phyloP scores from a whole-genome alignment of 2,888 invertebrate species.

The Archips crataeganus region DNA sequence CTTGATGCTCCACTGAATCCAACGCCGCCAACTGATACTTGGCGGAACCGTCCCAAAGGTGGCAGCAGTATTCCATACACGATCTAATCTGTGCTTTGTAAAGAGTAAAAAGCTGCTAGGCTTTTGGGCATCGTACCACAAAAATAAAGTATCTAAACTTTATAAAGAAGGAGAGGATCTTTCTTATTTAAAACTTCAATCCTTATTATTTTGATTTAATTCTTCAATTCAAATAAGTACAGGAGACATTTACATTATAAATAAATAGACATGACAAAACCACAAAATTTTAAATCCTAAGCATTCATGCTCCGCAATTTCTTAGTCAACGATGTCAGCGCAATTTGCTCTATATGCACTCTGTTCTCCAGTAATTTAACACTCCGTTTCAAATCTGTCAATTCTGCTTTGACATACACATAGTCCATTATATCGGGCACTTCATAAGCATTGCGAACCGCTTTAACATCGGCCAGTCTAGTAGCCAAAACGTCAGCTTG shows the following conservation, averaged over 20 bases:
- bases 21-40: too few relatives aligned
- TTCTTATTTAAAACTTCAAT: too few relatives aligned
- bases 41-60: too few relatives aligned
- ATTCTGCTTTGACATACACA: constrained; percentile 80
- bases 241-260: not conserved
- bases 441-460: constrained; percentile 72
- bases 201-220: too few relatives aligned
- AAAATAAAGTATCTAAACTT: too few relatives aligned
- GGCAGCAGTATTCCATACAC: too few relatives aligned
- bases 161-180: too few relatives aligned
- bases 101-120: too few relatives aligned
- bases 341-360: constrained; percentile 69
- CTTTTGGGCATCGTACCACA: too few relatives aligned
- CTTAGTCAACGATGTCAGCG: constrained; percentile 65
- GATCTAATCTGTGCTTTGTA: too few relatives aligned
- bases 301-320: constrained; percentile 51
- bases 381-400: constrained; percentile 73
- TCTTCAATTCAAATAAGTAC: not conserved
- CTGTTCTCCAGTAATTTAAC: constrained; percentile 71
- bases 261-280: not conserved
- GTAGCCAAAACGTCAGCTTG: constrained; percentile 71
- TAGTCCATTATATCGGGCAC: constrained; percentile 87
- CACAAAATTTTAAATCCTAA: constrained; percentile 41
- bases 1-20: too few relatives aligned
- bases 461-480: constrained; percentile 69